These are phyloP conservation scores for Ovibos moschatus DNA, from an alignment of 2,113 vertebrate species.

Conservation along the genomic window DNA sequence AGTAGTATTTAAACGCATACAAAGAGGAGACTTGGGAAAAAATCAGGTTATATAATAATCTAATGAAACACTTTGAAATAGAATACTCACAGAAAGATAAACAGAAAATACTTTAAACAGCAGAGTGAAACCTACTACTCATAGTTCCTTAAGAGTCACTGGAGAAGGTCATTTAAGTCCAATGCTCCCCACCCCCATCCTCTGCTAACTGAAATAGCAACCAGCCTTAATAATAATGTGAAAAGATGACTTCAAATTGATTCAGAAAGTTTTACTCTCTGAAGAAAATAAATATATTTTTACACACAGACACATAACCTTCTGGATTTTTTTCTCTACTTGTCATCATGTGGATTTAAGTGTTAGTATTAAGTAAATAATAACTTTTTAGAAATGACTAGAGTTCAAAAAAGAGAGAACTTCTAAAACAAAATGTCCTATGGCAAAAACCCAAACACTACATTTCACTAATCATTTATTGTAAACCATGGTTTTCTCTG, in stretches of 20 bases:
- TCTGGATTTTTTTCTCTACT: constrained; percentile 35
- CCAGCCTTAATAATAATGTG: neutral
- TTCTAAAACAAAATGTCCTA: neutral
- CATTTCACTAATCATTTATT: constrained; percentile 20
- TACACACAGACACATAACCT: neutral
- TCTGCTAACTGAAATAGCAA: constrained; percentile 25
- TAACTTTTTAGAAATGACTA: constrained; percentile 8
- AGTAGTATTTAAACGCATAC: constrained; percentile 33
- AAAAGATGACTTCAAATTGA: constrained; percentile 32
- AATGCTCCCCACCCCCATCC: neutral
- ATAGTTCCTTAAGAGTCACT: constrained; percentile 43
- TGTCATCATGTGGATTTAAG: constrained; percentile 2
- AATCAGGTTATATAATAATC: constrained; percentile 37
- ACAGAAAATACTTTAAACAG: constrained; percentile 58
- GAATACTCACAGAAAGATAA: constrained; percentile 58
- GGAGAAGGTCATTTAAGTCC: constrained; percentile 57
- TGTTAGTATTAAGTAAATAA: constrained; percentile 24
- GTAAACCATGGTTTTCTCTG: neutral
- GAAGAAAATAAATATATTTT: neutral
- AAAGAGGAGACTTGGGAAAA: constrained; percentile 38
- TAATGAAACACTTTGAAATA: constrained; percentile 66
- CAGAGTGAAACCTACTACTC: constrained; percentile 44
- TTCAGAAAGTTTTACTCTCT: constrained; percentile 26
- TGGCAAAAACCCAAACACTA: neutral
- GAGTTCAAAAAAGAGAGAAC: neutral